Conservation (phyloP, 2,888 invertebrate species). For the Nineta flava region DNA sequence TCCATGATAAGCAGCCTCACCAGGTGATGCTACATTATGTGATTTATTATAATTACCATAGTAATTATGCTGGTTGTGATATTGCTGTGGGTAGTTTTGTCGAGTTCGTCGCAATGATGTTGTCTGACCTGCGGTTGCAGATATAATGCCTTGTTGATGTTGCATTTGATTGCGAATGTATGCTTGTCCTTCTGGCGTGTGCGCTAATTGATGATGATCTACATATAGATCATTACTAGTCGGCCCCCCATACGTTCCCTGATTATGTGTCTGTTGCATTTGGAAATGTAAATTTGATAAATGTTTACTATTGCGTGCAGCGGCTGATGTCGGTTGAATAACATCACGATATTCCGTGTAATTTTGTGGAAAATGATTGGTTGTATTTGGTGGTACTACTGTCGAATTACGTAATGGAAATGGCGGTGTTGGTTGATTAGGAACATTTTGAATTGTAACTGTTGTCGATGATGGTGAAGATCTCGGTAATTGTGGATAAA, state of each 20-base stretch:
- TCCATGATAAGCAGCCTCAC: conserved; percentile 25
- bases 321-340: conserved; percentile 11
- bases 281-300: conserved; percentile 21
- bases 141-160: not conserved
- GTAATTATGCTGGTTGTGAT: conserved; percentile 32
- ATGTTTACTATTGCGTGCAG: conserved; percentile 17
- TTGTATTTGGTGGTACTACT: conserved; percentile 17
- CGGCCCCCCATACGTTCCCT: not conserved
- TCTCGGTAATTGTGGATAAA: conserved; percentile 42
- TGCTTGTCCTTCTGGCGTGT: not conserved
- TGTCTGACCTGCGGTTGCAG: conserved; percentile 15
- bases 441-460: conserved; percentile 35
- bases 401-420: conserved; percentile 37
- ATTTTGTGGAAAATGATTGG: conserved; percentile 18
- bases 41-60: conserved; percentile 34
- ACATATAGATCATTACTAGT: not conserved
- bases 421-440: conserved; percentile 36
- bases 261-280: conserved; percentile 16
- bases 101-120: conserved; percentile 18
- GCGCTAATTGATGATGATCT: not conserved
- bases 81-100: conserved; percentile 27
- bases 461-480: conserved; percentile 51
- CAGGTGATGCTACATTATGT: conserved; percentile 23
- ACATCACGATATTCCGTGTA: conserved; percentile 14
- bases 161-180: conserved; percentile 2